Base-by-base conservation (phyloP, 2,113 vertebrate species). In the Agapornis roseicollis region DNA sequence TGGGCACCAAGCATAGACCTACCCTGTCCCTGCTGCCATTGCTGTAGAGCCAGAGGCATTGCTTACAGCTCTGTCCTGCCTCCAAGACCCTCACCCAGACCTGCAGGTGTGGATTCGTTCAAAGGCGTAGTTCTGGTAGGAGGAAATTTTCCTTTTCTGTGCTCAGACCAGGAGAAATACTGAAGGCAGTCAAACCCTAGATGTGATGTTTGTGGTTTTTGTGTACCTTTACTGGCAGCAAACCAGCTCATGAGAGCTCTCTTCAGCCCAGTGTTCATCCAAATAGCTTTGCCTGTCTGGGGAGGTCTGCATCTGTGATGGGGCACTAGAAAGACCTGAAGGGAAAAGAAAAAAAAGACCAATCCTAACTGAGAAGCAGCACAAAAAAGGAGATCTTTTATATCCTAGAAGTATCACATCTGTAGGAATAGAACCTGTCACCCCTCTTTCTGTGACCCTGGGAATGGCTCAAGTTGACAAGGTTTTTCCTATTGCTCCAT, bases 11-110 rank as follows among this genome's bases (percentile, higher is more conserved):
- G 23, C 44, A 60, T 19, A 22, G 37, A 31, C 49, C 61, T 70
- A 33, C 46, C 25, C 11, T 1, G 0, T 68, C 8, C 6, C 55
- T 85, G 29, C 35, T 82, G 50, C 20, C 0, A 0, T 85, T 82
- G 46, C 52, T 41, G 6, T 20, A 9, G 42, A 74, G 28, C 9
- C 52, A 41, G 41, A 33, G 50, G 29, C 1, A 1, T 64, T 69
- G 17, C 46, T 50, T 31, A 35, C 2, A 2, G 39, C 17, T 55
- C 56, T 12, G 4, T 46, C 39, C 42, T 78, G 35, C 19, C 28
- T 17, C 41, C 7, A 18, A 50, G 33, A 47, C 23, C 37, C 27
- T 55, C 3, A 2, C 37, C 44, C 33, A 16, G 18, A 63, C 31
- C 2, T 1, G 28, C 20, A 47, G 35, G 8, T 13, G 13, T 50